Evolutionary conservation across 2,797 vertebrate species (phyloP), one percentile per base, ranked within the genome.

Genomic region (Cephalopachus bancanus): DNA sequence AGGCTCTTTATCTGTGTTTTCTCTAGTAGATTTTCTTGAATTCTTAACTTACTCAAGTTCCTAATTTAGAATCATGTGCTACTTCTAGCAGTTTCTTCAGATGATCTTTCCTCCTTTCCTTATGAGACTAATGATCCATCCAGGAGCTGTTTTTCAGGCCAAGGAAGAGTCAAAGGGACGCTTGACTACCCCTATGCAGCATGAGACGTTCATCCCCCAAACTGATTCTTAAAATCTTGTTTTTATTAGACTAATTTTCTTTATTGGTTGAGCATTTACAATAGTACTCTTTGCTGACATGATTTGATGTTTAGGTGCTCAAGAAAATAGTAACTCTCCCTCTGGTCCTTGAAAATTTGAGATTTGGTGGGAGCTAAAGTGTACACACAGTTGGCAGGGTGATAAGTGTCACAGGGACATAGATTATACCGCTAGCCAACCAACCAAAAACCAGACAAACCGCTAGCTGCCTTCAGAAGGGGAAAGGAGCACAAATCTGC

Each of bases 41-140:
- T 84, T 88, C 44, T 90, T 92, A 53, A 57, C 89, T 74, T 76
- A 76, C 64, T 78, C 90, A 91, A 86, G 37, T 96, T 91, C 67
- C 71, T 69, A 81, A 44, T 26, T 85, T 79, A 55, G 64, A 67
- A 33, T 83, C 87, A 33, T 55, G n/a, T 51, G 30, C 67, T 67
- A 12, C 65, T 59, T 33, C 30, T 88, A 74, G 59, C 17, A 75
- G 12, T 91, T 93, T 94, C 65, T 89, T 24, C n/a, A 33, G 14
- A 10, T 81, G 60, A 60, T 78, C 28, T 33, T 90, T 93, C 44
- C 44, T 64, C 33, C 62, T 57, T 93, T 12, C 55, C 84, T 83
- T 76, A 22, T 7, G 51, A 74, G 83, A 75, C 19, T 10, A 16
- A 57, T 37, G 53, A 62, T 84, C 55, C 69, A n/a, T 80, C 59